Conservation (phyloP, 1,140 invertebrate species). For the Nymphalis io region DNA sequence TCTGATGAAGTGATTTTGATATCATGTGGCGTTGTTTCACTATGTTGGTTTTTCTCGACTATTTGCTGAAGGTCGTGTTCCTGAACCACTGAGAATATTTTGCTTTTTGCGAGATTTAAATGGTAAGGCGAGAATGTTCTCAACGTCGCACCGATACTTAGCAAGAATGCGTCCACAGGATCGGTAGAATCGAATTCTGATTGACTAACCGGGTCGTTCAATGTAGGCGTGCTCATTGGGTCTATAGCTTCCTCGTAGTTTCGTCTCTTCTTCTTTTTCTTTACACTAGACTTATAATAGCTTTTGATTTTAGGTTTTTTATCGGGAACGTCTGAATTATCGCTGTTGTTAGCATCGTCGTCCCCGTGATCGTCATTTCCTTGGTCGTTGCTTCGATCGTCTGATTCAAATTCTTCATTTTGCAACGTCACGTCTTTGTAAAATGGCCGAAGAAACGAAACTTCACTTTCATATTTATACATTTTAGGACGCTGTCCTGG, state of each 20-base stretch:
- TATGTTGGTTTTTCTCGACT: constrained; percentile 55
- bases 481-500: constrained; percentile 33
- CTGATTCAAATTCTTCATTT: constrained; percentile 46
- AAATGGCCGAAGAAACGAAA: constrained; percentile 62
- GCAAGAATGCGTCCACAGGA: constrained; percentile 69
- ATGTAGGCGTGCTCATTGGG: constrained; percentile 39
- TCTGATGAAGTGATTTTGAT: constrained; percentile 54
- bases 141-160: constrained; percentile 69
- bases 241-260: constrained; percentile 47
- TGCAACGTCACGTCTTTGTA: constrained; percentile 58
- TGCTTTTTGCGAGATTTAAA: constrained; percentile 70
- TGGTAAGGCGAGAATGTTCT: constrained; percentile 73
- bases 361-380: constrained; percentile 41
- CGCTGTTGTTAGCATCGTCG: constrained; percentile 36
- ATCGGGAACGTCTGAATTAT: constrained; percentile 49
- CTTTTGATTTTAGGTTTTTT: constrained; percentile 46
- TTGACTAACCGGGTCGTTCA: constrained; percentile 39
- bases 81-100: constrained; percentile 72
- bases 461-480: constrained; percentile 70
- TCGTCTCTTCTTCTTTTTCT: constrained; percentile 52
- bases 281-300: constrained; percentile 43
- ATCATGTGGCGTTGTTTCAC: constrained; percentile 40
- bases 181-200: constrained; percentile 62
- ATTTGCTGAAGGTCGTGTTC: constrained; percentile 75
- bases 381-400: constrained; percentile 49